Base-by-base conservation (phyloP, 2,113 vertebrate species). In the Bettongia penicillata region DNA sequence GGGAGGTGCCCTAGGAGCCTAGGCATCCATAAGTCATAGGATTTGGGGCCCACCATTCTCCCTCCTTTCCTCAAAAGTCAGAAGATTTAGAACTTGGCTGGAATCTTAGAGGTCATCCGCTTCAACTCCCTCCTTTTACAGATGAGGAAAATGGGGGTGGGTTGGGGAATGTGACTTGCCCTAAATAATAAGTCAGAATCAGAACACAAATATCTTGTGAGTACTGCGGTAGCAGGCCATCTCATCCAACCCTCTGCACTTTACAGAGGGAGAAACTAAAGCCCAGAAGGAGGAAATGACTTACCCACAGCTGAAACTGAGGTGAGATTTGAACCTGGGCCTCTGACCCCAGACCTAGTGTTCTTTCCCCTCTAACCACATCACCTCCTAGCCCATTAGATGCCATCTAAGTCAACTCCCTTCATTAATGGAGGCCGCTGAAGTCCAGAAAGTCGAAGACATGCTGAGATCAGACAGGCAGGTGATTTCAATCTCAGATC, bases 371-470 rank as follows among this genome's bases (percentile, higher is more conserved):
- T 23, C 68, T 23, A 43, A 84, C 5, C 68, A 22, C 19, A 84
- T 5, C 0, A 6, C n/a, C 68, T 43, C 7, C n/a, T 43, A 22
- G n/a, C 0, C 0, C 2, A 2, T 43, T 84, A 0, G 16, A 22
- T 8, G 6, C n/a, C 19, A 43, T 84, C 68, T 84, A 7, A 43
- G 22, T 19, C 19, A 22, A 43, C 37, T 23, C 68, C n/a, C 7
- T 84, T 43, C 37, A 43, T 84, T 43, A 84, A 22, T 23, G 19
- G 61, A n/a, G 19, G 5, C 1, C 4, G 2, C 37, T 77, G 14
- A n/a, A 10, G n/a, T 43, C n/a, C 37, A 23, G n/a, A 43, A 43
- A 84, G 68, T 0, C 14, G 28, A 37, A 23, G 6, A 84, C n/a
- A 22, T 0, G 68, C n/a, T 11, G 19, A 84, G 68, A 84, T 43